Conservation (phyloP, 2,888 invertebrate genomes). For the Yponomeuta sedellus region DNA sequence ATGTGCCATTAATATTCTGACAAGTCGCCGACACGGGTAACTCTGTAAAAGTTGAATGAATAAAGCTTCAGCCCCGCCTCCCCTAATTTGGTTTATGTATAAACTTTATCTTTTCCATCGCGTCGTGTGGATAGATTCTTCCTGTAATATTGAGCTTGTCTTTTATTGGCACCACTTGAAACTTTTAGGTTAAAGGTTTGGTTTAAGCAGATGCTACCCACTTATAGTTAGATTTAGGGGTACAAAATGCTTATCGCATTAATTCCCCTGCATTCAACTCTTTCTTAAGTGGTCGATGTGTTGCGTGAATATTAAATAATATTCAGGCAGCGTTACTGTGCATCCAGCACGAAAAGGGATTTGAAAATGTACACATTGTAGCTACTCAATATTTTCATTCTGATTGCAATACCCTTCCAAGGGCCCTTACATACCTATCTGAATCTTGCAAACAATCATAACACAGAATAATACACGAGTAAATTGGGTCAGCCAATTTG, state of each 20-base stretch:
- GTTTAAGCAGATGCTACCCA: too few relatives aligned
- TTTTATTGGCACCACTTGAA: neutral
- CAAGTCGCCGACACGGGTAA: conserved; percentile 51
- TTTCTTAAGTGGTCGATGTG: too few relatives aligned
- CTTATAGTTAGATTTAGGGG: too few relatives aligned
- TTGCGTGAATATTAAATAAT: too few relatives aligned
- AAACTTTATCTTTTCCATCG: neutral
- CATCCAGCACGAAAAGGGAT: neutral
- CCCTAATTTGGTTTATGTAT: conserved; percentile 23
- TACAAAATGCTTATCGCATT: too few relatives aligned
- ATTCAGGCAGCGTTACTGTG: too few relatives aligned
- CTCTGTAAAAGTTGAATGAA: conserved; percentile 63
- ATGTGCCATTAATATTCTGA: conserved; percentile 71
- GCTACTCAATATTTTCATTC: neutral
- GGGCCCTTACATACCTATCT: neutral
- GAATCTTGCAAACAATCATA: neutral
- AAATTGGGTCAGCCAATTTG: neutral
- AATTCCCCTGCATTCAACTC: too few relatives aligned
- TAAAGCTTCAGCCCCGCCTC: conserved; percentile 19
- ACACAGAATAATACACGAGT: neutral
- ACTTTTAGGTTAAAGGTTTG: neutral
- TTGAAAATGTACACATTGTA: neutral
- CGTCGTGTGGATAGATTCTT: neutral
- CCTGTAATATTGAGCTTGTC: neutral
- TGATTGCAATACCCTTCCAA: neutral